Conservation (phyloP, 2,888 invertebrate genomes). For the Cheilosia variabilis region DNA sequence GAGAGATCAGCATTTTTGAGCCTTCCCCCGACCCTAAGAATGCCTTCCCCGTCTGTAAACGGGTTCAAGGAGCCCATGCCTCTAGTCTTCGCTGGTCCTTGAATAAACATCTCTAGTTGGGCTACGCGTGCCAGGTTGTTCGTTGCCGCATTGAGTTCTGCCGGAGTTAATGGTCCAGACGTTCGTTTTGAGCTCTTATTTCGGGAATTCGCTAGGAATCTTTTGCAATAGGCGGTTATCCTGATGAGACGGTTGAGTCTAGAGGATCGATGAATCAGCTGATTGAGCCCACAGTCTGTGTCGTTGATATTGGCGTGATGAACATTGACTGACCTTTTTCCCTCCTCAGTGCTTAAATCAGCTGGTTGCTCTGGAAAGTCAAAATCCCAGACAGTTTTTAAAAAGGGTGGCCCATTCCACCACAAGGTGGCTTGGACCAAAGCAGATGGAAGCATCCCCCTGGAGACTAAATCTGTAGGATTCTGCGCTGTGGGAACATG, state of each 20-base stretch:
- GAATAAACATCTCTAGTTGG: slow-evolving; percentile 3
- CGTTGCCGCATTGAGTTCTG: background rate
- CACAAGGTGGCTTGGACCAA: slow-evolving; percentile 10
- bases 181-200: background rate
- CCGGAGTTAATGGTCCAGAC: background rate
- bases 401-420: slow-evolving; percentile 12
- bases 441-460: slow-evolving; percentile 7
- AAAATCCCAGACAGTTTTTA: slow-evolving; percentile 6
- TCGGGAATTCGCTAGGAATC: slow-evolving; percentile 12
- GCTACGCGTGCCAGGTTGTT: background rate
- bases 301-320: background rate
- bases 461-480: slow-evolving; percentile 13
- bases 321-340: background rate
- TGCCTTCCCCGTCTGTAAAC: background rate
- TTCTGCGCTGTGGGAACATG: background rate
- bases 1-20: background rate
- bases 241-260: background rate
- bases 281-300: background rate
- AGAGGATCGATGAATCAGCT: slow-evolving; percentile 2
- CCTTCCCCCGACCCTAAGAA: background rate
- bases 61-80: slow-evolving; percentile 16
- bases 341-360: background rate
- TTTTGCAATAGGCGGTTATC: slow-evolving; percentile 12
- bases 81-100: background rate
- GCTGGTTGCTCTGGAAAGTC: slow-evolving; percentile 3